phyloP scores from a whole-genome alignment of 2,888 invertebrate species.

The Dioctria linearis region DNA sequence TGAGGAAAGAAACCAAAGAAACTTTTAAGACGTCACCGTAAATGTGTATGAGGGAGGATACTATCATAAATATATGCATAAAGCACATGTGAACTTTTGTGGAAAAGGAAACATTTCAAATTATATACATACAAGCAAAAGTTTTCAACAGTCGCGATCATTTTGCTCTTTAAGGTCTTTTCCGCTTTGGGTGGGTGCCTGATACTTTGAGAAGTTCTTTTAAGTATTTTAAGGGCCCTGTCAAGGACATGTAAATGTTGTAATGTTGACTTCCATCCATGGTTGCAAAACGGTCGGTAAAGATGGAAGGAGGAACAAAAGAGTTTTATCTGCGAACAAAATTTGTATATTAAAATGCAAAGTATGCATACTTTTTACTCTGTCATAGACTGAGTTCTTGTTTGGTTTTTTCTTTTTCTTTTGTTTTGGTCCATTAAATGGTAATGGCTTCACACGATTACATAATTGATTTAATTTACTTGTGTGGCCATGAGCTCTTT shows the following conservation, averaged over 20 bases:
- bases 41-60: not conserved
- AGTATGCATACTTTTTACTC: constrained; percentile 16
- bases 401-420: too few species aligned
- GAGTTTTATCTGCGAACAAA: not conserved
- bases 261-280: not conserved
- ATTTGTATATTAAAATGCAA: constrained; percentile 36
- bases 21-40: constrained; percentile 17
- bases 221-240: not conserved
- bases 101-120: not conserved
- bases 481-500: too few species aligned
- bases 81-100: constrained; percentile 10
- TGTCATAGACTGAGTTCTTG: too few species aligned
- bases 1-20: constrained; percentile 25
- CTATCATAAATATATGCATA: not conserved
- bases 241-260: constrained; percentile 2
- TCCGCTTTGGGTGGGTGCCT: constrained; percentile 4
- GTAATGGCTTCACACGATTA: too few species aligned
- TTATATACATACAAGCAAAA: not conserved
- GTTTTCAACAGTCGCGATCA: not conserved
- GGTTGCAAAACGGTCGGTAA: not conserved
- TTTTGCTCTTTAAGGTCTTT: constrained; percentile 24
- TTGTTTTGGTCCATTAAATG: too few species aligned
- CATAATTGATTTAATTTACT: too few species aligned
- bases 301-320: not conserved
- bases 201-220: not conserved